Conservation (phyloP, 35 echinoderm and acorn worm species). For the Lytechinus variegatus region DNA sequence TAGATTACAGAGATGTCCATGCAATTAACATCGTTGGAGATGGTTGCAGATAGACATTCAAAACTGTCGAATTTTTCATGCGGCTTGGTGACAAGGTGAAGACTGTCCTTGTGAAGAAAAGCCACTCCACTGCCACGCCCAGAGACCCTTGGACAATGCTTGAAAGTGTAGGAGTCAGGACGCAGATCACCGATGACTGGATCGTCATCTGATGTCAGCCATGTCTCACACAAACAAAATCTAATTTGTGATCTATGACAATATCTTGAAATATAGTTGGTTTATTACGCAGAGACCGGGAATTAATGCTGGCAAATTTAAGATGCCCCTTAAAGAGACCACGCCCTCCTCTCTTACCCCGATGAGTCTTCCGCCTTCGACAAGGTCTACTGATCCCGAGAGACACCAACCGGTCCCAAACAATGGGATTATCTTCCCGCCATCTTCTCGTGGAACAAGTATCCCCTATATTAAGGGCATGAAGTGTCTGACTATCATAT, state of each 20-base stretch:
- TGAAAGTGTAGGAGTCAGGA: too few species aligned
- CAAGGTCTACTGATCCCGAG: too few species aligned
- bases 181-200: neutral
- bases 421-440: neutral
- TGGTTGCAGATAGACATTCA: neutral
- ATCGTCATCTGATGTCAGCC: neutral
- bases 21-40: neutral
- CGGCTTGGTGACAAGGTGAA: neutral
- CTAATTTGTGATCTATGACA: neutral
- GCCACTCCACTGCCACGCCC: neutral
- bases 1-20: neutral
- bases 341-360: too few species aligned
- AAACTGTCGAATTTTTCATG: neutral
- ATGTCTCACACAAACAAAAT: conserved; percentile 31
- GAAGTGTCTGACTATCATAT: conserved; percentile 22
- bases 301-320: too few species aligned
- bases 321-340: too few species aligned
- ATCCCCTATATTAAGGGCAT: neutral
- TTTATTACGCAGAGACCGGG: neutral
- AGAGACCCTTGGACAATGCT: neutral
- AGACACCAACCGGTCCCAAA: neutral
- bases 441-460: neutral
- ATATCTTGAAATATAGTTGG: neutral
- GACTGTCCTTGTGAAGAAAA: neutral
- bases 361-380: too few species aligned